Conservation (phyloP, 2,888 invertebrate genomes). For the Choristoneura rosaceana region DNA sequence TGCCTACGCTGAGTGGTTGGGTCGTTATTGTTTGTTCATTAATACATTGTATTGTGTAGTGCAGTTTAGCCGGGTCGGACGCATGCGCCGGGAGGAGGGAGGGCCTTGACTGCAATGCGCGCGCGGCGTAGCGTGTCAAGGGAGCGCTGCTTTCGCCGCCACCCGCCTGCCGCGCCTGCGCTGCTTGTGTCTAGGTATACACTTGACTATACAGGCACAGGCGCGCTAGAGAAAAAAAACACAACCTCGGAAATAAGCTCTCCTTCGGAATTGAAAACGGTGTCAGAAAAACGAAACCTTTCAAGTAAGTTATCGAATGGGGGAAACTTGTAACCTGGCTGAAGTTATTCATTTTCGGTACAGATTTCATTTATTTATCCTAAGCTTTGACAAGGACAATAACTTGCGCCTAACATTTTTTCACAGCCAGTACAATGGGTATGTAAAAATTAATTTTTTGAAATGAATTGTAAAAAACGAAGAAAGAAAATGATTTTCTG, state of each 20-base stretch:
- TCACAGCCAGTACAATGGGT: too few relatives aligned
- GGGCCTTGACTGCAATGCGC: conserved; percentile 84
- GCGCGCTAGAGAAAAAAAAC: conserved; percentile 50
- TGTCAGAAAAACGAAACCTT: neutral
- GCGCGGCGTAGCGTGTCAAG: conserved; percentile 84
- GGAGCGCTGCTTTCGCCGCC: conserved; percentile 84
- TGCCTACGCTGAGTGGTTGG: conserved; percentile 45
- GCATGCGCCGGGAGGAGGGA: conserved; percentile 57
- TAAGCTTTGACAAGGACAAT: too few relatives aligned
- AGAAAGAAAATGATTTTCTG: too few relatives aligned
- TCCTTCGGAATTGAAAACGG: conserved; percentile 2
- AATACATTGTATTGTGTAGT: conserved; percentile 54
- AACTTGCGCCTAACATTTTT: too few relatives aligned
- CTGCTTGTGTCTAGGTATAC: conserved; percentile 59
- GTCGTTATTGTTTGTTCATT: conserved; percentile 63
- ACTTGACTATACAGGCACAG: conserved; percentile 43
- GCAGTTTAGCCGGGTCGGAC: conserved; percentile 53
- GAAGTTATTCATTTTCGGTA: neutral
- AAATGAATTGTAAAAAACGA: too few relatives aligned
- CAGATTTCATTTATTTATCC: too few relatives aligned
- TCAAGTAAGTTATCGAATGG: neutral
- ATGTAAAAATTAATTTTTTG: too few relatives aligned
- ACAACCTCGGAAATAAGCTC: conserved; percentile 50
- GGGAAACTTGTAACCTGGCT: neutral
- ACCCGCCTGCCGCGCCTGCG: conserved; percentile 62